Evolutionary conservation across 2,888 invertebrate species (phyloP), one percentile per base, ranked within the genome.

Genomic region (Drosophila rubida): DNA sequence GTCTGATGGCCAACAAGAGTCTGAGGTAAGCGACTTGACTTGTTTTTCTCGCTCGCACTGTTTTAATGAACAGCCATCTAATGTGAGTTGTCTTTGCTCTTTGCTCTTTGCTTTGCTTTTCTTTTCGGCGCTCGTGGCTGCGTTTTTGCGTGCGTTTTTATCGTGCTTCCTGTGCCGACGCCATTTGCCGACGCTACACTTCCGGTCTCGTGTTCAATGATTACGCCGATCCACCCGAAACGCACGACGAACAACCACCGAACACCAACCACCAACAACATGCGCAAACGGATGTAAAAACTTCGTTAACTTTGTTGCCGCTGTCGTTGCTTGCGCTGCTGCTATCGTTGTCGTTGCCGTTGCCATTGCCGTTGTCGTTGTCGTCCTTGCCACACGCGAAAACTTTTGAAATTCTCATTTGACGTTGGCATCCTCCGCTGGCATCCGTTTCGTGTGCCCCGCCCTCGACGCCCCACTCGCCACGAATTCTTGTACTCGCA

Each of bases 11-110:
- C 50, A 82, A 83, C 66, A 85, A 95, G 90, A 94, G 95, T 66
- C 93, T 96, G 78, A 96, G 96, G 96, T 96, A 92, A 7, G 70
- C 51, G 45, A 54, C 6, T 14, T 14, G 14, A 8, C 14, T 42
- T 41, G n/a, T 16, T 19, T 39, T 22, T 23, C 11, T 63, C n/a
- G n/a, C n/a, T n/a, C n/a, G 5, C 3, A 37, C n/a, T 32, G 59
- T 42, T 44, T 59, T 45, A 30, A 49, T 71, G 50, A 66, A 54
- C 46, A 35, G 39, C n/a, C 27, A 13, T 74, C 64, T 78, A 69
- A 78, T 78, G 69, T 69, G 37, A 66, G 68, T 55, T 68, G 30
- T 61, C 22, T 53, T 19, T 3, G 3, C 3, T 19, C n/a, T n/a
- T n/a, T n/a, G n/a, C n/a, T 19, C 19, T 19, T 19, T 19, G 1